A percentile compares a stretch with the other conserved stretches of the same genome.
phyloP scores from a whole-genome alignment of 2,797 vertebrate genomes.

The Aeoliscus strigatus region DNA sequence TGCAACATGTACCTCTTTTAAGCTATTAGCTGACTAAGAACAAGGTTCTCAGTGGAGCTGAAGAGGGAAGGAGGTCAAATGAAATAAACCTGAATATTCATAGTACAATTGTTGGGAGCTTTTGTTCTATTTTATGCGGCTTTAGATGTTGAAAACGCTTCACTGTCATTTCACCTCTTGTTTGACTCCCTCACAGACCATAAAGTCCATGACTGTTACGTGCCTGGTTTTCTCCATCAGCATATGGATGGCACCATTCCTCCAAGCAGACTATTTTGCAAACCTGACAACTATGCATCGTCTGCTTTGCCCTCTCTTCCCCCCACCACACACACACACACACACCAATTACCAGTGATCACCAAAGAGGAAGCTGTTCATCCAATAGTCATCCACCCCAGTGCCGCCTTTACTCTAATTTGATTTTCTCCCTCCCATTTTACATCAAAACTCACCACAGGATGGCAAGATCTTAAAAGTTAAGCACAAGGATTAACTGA shows the following conservation, averaged over 20 bases:
- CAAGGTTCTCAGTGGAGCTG: no score
- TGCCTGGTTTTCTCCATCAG: slow-evolving; percentile 55
- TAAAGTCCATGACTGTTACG: slow-evolving; percentile 41
- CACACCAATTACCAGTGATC: slow-evolving; percentile 66
- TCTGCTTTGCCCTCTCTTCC: slow-evolving; percentile 8
- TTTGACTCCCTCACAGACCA: slow-evolving; percentile 20
- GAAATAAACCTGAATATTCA: no score
- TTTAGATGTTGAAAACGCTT: slow-evolving; percentile 10
- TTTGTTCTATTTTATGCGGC: slow-evolving; percentile 5
- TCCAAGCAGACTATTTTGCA: slow-evolving; percentile 53
- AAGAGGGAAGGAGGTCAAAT: no score
- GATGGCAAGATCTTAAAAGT: slow-evolving; percentile 50
- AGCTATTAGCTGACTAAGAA: not conserved
- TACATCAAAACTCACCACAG: slow-evolving; percentile 52
- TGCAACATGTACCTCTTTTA: no score
- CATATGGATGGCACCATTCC: slow-evolving; percentile 66
- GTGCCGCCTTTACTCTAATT: slow-evolving; percentile 56
- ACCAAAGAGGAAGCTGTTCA: slow-evolving; percentile 44
- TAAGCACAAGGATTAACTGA: slow-evolving; percentile 58
- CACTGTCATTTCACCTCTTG: slow-evolving; percentile 8
- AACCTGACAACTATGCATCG: slow-evolving; percentile 51
- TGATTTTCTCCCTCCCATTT: slow-evolving; percentile 48
- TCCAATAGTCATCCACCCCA: slow-evolving; percentile 60
- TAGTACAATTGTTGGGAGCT: not conserved
- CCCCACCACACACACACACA: not conserved